Conservation (phyloP, 2,888 invertebrate species). For the Acronicta aceris region DNA sequence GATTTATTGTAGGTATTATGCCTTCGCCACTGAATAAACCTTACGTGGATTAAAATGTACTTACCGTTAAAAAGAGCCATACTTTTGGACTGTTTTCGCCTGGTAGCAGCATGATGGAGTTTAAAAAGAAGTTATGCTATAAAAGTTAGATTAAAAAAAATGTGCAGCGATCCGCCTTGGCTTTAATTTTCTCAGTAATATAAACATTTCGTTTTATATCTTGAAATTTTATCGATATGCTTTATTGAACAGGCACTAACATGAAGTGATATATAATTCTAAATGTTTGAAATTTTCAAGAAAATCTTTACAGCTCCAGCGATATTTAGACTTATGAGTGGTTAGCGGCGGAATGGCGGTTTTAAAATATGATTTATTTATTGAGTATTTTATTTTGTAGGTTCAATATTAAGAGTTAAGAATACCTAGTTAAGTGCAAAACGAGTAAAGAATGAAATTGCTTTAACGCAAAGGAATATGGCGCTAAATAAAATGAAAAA, state of each 20-base stretch:
- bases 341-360: no score
- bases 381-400: not conserved
- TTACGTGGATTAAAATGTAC: conserved; percentile 20
- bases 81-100: conserved; percentile 56
- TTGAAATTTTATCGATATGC: conserved; percentile 28
- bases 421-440: no score
- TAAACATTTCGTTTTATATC: conserved; percentile 58
- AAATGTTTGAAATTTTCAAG: not conserved
- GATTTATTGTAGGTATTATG: no score
- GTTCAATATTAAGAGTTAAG: no score
- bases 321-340: no score
- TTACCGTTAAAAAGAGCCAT: conserved; percentile 68
- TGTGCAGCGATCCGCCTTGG: conserved; percentile 65
- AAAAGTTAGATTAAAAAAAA: conserved; percentile 40
- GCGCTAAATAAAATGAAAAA: no score
- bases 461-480: no score
- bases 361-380: not conserved
- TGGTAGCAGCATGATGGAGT: conserved; percentile 64
- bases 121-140: conserved; percentile 49
- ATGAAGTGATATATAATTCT: conserved; percentile 1
- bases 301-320: not conserved
- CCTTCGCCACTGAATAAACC: no score
- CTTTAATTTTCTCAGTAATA: conserved; percentile 70
- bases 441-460: no score
- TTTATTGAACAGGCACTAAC: conserved; percentile 23